A percentile compares a stretch with the other conserved stretches of the same genome.
phyloP scores from a whole-genome alignment of 2,888 invertebrate genomes.

The Polydrusus pterygomalis region DNA sequence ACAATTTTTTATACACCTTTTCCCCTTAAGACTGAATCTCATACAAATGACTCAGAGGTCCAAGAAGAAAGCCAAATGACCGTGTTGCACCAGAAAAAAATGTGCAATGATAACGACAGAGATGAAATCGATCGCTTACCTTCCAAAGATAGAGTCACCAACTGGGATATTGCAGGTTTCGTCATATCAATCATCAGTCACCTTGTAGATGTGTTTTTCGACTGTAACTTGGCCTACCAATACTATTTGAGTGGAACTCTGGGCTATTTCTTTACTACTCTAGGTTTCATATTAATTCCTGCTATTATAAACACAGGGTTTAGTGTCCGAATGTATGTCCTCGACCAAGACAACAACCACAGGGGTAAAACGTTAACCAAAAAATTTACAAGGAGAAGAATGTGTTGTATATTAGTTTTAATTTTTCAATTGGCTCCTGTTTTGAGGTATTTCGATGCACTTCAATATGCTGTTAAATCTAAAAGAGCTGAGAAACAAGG shows the following conservation, averaged over 20 bases:
- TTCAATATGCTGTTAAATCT: slow-evolving; percentile 79
- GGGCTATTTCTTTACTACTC: slow-evolving; percentile 80
- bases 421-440: slow-evolving; percentile 84
- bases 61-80: slow-evolving; percentile 60
- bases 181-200: slow-evolving; percentile 81
- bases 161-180: slow-evolving; percentile 80
- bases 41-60: slow-evolving; percentile 27
- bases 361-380: slow-evolving; percentile 75
- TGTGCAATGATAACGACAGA: slow-evolving; percentile 70
- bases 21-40: slow-evolving; percentile 2
- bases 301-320: slow-evolving; percentile 85
- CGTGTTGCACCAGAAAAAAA: slow-evolving; percentile 65
- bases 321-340: slow-evolving; percentile 80
- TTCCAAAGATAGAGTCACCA: slow-evolving; percentile 75
- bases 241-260: slow-evolving; percentile 73
- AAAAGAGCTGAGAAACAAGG: slow-evolving; percentile 77
- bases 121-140: slow-evolving; percentile 79
- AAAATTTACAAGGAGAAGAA: slow-evolving; percentile 76
- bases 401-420: slow-evolving; percentile 78
- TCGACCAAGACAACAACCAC: slow-evolving; percentile 76
- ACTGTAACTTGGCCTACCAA: slow-evolving; percentile 79
- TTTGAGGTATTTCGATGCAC: slow-evolving; percentile 79
- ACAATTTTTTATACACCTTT: slow-evolving; percentile 19
- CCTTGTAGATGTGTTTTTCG: slow-evolving; percentile 80
- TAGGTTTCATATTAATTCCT: slow-evolving; percentile 82